Evolutionary conservation across 2,113 vertebrate genomes (phyloP).

Genomic region (Tetrao urogallus): DNA sequence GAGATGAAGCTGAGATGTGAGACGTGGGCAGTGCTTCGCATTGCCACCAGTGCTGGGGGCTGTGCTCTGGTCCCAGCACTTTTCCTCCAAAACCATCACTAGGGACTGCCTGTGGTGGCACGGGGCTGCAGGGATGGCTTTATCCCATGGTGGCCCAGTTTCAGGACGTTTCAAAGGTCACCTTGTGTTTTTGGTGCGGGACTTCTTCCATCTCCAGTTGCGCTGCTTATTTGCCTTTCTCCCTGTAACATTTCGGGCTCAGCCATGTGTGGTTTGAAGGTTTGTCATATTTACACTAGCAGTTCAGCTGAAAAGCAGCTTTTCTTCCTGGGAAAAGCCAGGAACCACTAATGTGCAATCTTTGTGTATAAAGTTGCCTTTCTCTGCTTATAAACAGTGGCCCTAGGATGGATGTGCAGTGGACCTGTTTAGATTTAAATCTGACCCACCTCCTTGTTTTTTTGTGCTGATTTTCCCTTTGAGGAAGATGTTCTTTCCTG

Average conservation of each 20-base stretch:
- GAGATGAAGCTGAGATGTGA: background rate
- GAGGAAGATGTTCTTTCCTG: background rate
- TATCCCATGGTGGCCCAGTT: background rate
- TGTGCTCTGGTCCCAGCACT: background rate
- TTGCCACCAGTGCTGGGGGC: fast-evolving
- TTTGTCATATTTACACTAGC: constrained; percentile 35
- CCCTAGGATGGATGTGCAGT: constrained; percentile 56
- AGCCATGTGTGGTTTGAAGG: background rate
- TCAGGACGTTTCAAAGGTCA: background rate
- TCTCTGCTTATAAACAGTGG: constrained; percentile 62
- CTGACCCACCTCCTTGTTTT: constrained; percentile 35
- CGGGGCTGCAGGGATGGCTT: background rate
- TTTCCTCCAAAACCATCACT: background rate
- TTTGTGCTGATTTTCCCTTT: background rate
- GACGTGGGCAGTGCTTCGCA: background rate
- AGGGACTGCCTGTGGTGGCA: background rate
- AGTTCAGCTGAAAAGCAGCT: constrained; percentile 58
- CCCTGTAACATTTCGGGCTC: background rate
- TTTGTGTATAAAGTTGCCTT: constrained; percentile 66
- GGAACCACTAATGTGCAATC: constrained; percentile 16
- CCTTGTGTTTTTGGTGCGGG: background rate
- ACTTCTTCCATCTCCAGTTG: background rate
- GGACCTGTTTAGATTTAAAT: constrained; percentile 61
- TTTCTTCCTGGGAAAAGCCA: constrained; percentile 49
- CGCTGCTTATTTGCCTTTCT: constrained; percentile 42